Evolutionary conservation across 1,140 invertebrate species (phyloP).

Genomic region (Papilio helenus): DNA sequence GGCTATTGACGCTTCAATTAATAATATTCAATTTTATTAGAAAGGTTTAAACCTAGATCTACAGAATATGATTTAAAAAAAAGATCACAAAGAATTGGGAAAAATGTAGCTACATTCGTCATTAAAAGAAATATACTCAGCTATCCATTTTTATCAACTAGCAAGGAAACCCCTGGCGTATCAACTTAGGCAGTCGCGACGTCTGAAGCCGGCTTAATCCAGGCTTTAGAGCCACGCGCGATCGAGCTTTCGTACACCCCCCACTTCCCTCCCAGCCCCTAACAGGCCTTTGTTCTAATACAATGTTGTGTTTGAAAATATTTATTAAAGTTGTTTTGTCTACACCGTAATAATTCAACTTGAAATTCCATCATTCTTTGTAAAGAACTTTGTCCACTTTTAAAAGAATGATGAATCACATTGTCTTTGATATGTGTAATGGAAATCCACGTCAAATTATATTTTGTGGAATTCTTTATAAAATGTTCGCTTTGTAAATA

Average conservation of each 20-base stretch:
- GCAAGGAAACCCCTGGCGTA: constrained; percentile 20
- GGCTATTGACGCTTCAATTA: too few species aligned
- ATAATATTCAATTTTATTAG: too few species aligned
- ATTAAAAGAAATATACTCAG: too few species aligned
- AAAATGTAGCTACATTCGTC: too few species aligned
- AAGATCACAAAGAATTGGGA: too few species aligned
- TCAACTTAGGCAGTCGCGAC: constrained; percentile 25
- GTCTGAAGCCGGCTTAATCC: constrained; percentile 37
- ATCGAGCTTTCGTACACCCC: constrained; percentile 20
- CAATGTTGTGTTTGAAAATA: background rate
- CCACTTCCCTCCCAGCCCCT: background rate
- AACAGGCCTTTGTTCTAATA: background rate
- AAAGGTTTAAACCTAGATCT: too few species aligned
- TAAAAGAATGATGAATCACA: too few species aligned
- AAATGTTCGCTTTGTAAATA: background rate
- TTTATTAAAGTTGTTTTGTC: background rate
- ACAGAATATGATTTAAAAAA: too few species aligned
- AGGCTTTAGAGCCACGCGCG: background rate
- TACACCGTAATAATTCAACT: background rate
- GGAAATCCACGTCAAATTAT: too few species aligned
- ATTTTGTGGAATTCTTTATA: background rate
- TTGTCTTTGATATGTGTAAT: too few species aligned
- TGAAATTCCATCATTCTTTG: background rate
- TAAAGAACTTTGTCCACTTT: too few species aligned
- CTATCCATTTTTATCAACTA: constrained; percentile 14